Conservation (phyloP, 2,797 vertebrate species). For the Tarsius wallacei region DNA sequence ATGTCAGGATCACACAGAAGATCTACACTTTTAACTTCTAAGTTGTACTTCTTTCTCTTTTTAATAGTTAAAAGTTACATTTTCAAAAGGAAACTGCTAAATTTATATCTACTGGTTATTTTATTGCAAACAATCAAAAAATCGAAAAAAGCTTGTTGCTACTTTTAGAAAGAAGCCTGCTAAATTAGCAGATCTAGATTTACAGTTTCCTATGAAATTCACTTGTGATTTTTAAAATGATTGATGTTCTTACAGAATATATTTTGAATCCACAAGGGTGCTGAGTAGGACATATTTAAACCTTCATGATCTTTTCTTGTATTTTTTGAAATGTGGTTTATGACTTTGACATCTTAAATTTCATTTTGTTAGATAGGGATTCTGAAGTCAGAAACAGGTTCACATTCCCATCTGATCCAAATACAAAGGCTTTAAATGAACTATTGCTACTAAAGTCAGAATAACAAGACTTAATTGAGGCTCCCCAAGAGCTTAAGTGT, state of each 20-base stretch:
- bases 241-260: neutral
- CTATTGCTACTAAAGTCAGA: neutral
- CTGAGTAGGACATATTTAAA: slow-evolving; percentile 6
- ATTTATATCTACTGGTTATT: neutral
- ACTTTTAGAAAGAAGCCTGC: neutral
- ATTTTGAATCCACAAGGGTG: neutral
- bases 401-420: neutral
- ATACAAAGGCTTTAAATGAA: neutral
- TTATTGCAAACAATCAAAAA: neutral
- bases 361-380: neutral
- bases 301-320: neutral
- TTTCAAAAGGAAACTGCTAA: neutral
- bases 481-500: neutral
- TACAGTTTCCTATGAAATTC: neutral
- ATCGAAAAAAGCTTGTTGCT: neutral
- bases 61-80: neutral
- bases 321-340: neutral
- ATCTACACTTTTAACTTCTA: neutral
- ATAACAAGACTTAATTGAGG: neutral
- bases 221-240: slow-evolving; percentile 42
- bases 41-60: neutral
- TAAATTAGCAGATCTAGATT: slow-evolving; percentile 1
- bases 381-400: neutral
- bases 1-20: neutral
- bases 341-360: slow-evolving; percentile 15